Evolutionary conservation across 1,140 invertebrate genomes (phyloP), one percentile per base, ranked within the genome.

Genomic region (Plutomurus gul): DNA sequence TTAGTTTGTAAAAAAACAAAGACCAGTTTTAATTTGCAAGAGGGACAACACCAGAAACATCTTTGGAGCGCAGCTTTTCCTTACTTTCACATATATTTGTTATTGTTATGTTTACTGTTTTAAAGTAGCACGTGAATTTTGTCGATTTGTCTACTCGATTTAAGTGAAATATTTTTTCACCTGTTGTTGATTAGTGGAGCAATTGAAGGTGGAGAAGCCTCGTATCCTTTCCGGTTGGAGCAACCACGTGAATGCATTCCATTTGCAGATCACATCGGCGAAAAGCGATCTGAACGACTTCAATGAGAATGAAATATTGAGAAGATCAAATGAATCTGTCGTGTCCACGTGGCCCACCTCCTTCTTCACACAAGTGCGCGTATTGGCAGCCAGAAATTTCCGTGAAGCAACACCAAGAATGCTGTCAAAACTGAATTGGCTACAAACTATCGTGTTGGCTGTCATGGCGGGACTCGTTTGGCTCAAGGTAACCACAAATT

Each of bases 391-490:
- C 84, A 87, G 94, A 80, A 95, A 95, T 86, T 95, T 95, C 86
- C 90, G 91, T 85, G 93, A 94, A 86, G 92, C 93, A 16, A 88
- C 91, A 81, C 91, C 92, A 2, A 87, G 93, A 49, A 94, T 95
- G 90, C 86, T 95, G 20, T 94, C 93, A 37, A 92, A 92, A 84
- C 85, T 95, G 40, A 94, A 95, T 85, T 93, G 93, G 91, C 88
- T 94, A 36, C 93, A 95, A 86, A 94, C 93, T 1, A 88, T 93
- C 49, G 91, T 90, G 1, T 86, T 95, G 60, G 93, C 91, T 1
- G 82, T 94, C 47, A 88, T 95, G 85, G 91, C 93, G 2, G 93
- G 94, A 7, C 88, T 94, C 5, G 87, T 95, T 13, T 95, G 93
- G 93, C 93, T 94, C 82, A 91, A 93, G 84, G 86, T 94, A 75